Evolutionary conservation across 1,140 invertebrate species (phyloP), one percentile per base, ranked within the genome.

Genomic region (Orussus abietinus): DNA sequence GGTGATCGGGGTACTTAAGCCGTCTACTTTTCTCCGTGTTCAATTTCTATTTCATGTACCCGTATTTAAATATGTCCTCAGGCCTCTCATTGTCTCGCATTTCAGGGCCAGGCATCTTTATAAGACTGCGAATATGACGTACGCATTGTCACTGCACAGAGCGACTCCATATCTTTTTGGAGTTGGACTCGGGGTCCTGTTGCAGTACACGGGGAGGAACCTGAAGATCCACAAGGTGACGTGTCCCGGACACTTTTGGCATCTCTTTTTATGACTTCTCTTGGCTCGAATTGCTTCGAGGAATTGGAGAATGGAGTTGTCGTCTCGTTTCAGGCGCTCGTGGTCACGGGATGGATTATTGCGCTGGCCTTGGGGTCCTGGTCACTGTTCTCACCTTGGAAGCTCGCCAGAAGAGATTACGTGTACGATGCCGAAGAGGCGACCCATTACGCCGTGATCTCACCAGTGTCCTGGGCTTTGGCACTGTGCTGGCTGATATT

Each of bases 121-220:
- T 47, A 75, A 79, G 47, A 82, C 80, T 15, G 81, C 80, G 11
- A 79, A 82, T 51, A 59, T 83, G 38, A 78, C 78, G 20, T 85
- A 84, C 47, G 62, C 66, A 7, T 70, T 81, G 28, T 66, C 81
- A 2, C 57, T 82, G 5, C 79, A 83, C 48, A 75, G 84, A 47
- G 78, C 77, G 3, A 82, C 82, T 2, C 75, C 82, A 2, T 85
- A 85, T 53, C 52, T 85, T 7, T 72, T 81, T 36, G 84, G 84
- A 17, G 62, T 84, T 7, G 75, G 72, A 1, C 67, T 83, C 15
- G 83, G 81, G 7, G 72, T 80, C 11, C 53, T 80, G 26, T 64
- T 84, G 38, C 74, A 76, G 51, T 77, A 79, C 30, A 65, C 60
- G 14, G 66, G 69, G 31, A 67, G 59, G 48, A 50, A 71, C 39